Percentiles rank a stretch among this genome's conserved stretches.
Conservation (phyloP, 2,797 vertebrate genomes). For the Amphiprion clarkii region DNA sequence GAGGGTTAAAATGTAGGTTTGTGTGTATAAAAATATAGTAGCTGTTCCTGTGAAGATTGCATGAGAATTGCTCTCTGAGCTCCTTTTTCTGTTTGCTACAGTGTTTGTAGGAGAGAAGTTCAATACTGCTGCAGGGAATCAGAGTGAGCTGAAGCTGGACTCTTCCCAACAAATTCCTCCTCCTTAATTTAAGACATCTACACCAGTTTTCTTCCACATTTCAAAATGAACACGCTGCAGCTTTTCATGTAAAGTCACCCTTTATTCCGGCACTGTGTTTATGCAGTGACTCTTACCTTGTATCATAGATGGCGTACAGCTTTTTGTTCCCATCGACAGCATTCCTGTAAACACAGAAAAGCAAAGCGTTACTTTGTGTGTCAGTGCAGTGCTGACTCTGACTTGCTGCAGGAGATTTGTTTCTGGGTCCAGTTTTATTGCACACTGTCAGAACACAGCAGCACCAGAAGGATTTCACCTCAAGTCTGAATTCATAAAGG, state of each 20-base stretch:
- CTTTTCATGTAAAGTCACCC: neutral
- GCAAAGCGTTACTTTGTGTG: constrained; percentile 29
- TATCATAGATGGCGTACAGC: constrained; percentile 94
- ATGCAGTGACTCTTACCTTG: constrained; percentile 86
- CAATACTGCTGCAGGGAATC: constrained; percentile 40
- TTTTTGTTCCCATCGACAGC: constrained; percentile 94
- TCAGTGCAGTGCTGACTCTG: neutral
- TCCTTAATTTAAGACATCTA: constrained; percentile 16
- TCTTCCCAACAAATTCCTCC: constrained; percentile 22
- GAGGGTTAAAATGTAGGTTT: neutral
- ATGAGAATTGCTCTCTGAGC: neutral
- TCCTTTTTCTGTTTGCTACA: neutral
- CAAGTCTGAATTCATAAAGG: neutral
- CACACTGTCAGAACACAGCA: neutral
- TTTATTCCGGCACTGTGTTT: neutral
- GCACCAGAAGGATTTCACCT: neutral
- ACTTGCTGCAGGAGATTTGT: neutral
- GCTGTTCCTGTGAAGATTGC: constrained; percentile 10
- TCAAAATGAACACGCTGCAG: constrained; percentile 1
- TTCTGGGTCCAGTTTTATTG: constrained; percentile 9
- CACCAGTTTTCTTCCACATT: neutral
- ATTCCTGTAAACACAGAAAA: constrained; percentile 88
- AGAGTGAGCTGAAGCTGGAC: constrained; percentile 36
- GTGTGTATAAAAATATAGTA: constrained; percentile 9
- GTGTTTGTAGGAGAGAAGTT: constrained; percentile 23